Percentiles rank a stretch among this genome's conserved stretches.
Evolutionary conservation across 2,888 invertebrate genomes (phyloP).

Genomic region (Petrolisthes cinctipes): DNA sequence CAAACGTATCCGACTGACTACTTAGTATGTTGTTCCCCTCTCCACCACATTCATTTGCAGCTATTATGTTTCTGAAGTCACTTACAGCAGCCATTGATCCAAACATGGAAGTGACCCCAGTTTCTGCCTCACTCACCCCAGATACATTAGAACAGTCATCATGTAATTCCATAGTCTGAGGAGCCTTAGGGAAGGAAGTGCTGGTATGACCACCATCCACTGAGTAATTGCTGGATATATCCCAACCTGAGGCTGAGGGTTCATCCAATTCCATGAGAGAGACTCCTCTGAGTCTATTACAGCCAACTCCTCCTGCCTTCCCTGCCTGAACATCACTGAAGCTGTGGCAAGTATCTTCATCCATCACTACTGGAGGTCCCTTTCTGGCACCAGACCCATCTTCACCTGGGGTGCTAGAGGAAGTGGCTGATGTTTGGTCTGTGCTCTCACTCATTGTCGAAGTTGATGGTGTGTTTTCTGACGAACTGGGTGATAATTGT

Average conservation of each 20-base stretch:
- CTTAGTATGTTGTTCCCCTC: not conserved
- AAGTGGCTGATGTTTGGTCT: conserved; percentile 7
- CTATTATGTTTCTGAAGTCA: conserved; percentile 50
- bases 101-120: conserved; percentile 65
- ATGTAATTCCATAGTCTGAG: conserved; percentile 48
- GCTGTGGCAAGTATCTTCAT: conserved; percentile 65
- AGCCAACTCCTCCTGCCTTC: conserved; percentile 40
- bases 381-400: not conserved
- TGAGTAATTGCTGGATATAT: conserved; percentile 61
- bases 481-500: conserved; percentile 18
- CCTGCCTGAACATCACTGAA: conserved; percentile 63
- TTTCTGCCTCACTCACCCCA: conserved; percentile 62
- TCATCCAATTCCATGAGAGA: conserved; percentile 64
- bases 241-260: conserved; percentile 65
- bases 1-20: not conserved
- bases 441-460: conserved; percentile 33
- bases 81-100: conserved; percentile 59
- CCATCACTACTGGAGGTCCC: conserved; percentile 51
- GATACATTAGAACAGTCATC: conserved; percentile 64
- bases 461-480: conserved; percentile 32
- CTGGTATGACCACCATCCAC: conserved; percentile 40
- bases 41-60: conserved; percentile 26
- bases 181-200: conserved; percentile 34
- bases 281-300: conserved; percentile 23
- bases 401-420: conserved; percentile 10